Conservation (phyloP, 2,888 invertebrate species). For the Sarcophaga subvicina region DNA sequence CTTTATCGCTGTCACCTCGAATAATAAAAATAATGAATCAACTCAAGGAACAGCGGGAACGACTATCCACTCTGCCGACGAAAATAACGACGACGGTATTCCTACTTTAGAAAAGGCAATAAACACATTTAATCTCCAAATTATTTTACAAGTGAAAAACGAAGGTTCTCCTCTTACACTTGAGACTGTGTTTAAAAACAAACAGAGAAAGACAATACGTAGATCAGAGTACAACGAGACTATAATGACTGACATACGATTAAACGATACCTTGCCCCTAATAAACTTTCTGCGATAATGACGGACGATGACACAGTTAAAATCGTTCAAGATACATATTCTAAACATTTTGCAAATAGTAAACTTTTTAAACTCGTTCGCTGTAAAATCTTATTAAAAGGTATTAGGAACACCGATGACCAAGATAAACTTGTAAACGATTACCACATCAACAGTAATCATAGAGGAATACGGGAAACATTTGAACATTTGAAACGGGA, state of each 20-base stretch:
- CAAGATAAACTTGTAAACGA: too few species aligned
- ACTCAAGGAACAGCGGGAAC: constrained; percentile 38
- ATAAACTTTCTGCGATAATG: constrained; percentile 64
- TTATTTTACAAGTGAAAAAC: constrained; percentile 54
- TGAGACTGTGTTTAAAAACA: constrained; percentile 65
- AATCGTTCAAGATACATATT: constrained; percentile 36
- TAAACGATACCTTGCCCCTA: constrained; percentile 60
- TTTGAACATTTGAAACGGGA: constrained; percentile 38
- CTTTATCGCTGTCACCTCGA: too few species aligned
- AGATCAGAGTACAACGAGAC: constrained; percentile 57
- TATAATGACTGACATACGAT: constrained; percentile 36
- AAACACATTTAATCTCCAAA: constrained; percentile 69
- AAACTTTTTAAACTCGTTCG: too few species aligned
- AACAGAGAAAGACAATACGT: constrained; percentile 54
- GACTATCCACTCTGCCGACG: constrained; percentile 62
- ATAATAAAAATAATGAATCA: constrained; percentile 18
- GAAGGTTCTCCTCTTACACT: constrained; percentile 39
- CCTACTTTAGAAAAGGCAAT: constrained; percentile 70
- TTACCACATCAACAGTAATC: constrained; percentile 26
- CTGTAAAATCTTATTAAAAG: too few species aligned
- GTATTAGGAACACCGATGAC: too few species aligned
- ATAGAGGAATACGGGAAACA: constrained; percentile 35
- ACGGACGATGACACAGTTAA: constrained; percentile 11
- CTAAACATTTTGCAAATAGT: too few species aligned
- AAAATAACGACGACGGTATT: constrained; percentile 67